Base-by-base conservation (phyloP, 2,888 invertebrate species). In the Miltochrista miniata region DNA sequence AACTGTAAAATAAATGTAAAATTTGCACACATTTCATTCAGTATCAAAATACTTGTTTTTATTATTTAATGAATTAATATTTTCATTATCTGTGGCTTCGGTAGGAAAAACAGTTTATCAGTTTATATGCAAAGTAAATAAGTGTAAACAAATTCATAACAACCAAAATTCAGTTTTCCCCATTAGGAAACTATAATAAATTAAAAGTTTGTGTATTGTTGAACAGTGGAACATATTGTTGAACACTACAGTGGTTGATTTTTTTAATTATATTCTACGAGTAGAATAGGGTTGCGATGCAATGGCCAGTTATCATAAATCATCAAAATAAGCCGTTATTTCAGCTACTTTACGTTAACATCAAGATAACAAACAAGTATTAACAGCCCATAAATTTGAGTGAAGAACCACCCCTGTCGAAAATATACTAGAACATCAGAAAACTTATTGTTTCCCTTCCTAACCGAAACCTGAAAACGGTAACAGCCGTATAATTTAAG, bases 401-500 rank as follows among this genome's bases (percentile, higher is more conserved):
- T 67, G 62, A 60, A 66, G 68, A 63, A 74, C 72, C 66, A 72
- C 70, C 72, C 71, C 64, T 53, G 59, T 68, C 67, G 72, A 74
- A 74, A 59, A 71, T 69, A 70, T 70, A 67, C 68, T 76, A 76
- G 74, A 75, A 74, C 72, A 72, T 71, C 70, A 66, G 73, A 76
- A 73, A 81, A 79, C 79, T 76, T 74, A 81, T 81, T 78, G 80
- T 84, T 81, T 79, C 81, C 81, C 69, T 63, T 78, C 76, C 77
- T 61, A 80, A 68, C 79, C 81, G 81, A 85, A 85, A 80, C 80
- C 81, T 74, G 80, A 86, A 83, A 85, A 85, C 79, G 81, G 80
- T 85, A 83, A 85, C 81, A 81, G 80, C 79, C 71, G 77, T 79
- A 83, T 83, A 83, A 82, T 79, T 80, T 79, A 77, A 82, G 80